Conservation (phyloP, 2,113 vertebrate species). For the Pavo muticus region DNA sequence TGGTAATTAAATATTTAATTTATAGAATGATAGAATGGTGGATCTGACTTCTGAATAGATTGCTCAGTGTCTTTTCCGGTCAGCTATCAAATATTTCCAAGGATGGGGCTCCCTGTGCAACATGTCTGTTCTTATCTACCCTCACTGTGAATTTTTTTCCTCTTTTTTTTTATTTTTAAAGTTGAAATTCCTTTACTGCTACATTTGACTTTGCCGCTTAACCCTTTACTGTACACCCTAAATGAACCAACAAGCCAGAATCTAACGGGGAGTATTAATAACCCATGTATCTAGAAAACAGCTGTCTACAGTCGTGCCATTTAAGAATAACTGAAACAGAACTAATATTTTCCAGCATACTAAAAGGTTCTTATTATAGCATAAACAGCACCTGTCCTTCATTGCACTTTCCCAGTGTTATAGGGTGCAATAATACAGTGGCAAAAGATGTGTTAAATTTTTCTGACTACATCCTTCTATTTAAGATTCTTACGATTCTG, state of each 20-base stretch:
- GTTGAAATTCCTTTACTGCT: not conserved
- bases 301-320: not conserved
- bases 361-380: not conserved
- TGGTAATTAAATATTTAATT: not conserved
- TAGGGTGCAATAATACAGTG: not conserved
- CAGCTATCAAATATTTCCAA: not conserved
- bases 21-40: not conserved
- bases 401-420: not conserved
- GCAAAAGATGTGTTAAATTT: not conserved
- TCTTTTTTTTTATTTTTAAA: not conserved
- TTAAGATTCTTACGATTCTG: not conserved
- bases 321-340: not conserved
- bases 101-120: not conserved
- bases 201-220: not conserved
- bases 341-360: not conserved
- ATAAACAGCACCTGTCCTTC: not conserved
- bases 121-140: not conserved
- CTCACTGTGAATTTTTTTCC: not conserved
- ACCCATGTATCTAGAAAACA: not conserved
- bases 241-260: not conserved
- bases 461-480: not conserved
- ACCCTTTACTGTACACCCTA: fast-evolving
- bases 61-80: not conserved
- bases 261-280: not conserved
- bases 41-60: not conserved